Evolutionary conservation across 2,888 invertebrate species (phyloP).

Genomic region (Lasiommata megera): DNA sequence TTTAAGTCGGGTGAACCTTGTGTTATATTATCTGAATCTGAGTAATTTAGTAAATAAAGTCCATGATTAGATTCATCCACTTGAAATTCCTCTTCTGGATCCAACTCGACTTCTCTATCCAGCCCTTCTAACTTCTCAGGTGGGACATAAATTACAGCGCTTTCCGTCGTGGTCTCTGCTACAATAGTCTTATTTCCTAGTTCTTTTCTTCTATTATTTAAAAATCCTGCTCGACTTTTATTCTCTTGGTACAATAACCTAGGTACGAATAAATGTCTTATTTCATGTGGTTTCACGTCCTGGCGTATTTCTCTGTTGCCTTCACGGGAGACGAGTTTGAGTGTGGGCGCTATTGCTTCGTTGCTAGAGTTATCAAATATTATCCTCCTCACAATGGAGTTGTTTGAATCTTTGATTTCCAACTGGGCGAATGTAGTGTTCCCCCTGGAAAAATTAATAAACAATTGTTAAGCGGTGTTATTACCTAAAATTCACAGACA

Average conservation of each 20-base stretch:
- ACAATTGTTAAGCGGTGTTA: too few relatives aligned
- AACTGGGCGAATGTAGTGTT: constrained; percentile 73
- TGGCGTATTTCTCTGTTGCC: constrained; percentile 63
- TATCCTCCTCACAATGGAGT: constrained; percentile 63
- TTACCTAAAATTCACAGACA: too few relatives aligned
- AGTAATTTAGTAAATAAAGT: constrained; percentile 73
- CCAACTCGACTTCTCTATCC: constrained; percentile 70
- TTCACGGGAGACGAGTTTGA: constrained; percentile 63
- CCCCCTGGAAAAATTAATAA: constrained; percentile 74
- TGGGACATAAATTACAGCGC: constrained; percentile 66
- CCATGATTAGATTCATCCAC: constrained; percentile 80
- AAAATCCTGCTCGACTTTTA: constrained; percentile 64
- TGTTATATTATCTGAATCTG: constrained; percentile 69
- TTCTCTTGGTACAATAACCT: constrained; percentile 60
- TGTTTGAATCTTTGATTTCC: constrained; percentile 66
- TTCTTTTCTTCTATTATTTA: constrained; percentile 65
- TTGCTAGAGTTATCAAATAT: constrained; percentile 67
- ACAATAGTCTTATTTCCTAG: constrained; percentile 45
- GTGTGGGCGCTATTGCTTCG: constrained; percentile 52
- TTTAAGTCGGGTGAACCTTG: constrained; percentile 47
- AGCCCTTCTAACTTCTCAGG: constrained; percentile 71
- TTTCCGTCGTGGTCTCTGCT: constrained; percentile 57
- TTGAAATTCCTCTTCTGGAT: constrained; percentile 78
- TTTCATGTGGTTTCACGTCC: constrained; percentile 71
- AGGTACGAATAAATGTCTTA: constrained; percentile 68